Percentiles rank a stretch among this genome's conserved stretches.
phyloP scores from a whole-genome alignment of 2,888 invertebrate species.

The Caenorhabditis wallacei region DNA sequence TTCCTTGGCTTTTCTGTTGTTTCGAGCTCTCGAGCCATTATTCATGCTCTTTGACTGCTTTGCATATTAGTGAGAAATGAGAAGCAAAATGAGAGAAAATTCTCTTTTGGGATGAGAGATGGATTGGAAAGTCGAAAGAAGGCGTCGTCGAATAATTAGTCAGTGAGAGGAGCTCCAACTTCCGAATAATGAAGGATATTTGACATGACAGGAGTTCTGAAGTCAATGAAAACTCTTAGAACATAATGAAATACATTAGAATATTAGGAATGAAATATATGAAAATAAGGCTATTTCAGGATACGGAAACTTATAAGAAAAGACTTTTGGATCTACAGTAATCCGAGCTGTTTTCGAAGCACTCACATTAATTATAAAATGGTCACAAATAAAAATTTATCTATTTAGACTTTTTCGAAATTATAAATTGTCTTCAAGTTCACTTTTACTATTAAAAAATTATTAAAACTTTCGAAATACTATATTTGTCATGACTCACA shows the following conservation, averaged over 20 bases:
- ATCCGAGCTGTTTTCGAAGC: no score
- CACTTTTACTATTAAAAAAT: no score
- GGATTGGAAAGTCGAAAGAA: slow-evolving; percentile 7
- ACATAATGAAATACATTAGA: not conserved
- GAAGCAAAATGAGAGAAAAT: slow-evolving; percentile 10
- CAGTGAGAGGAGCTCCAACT: slow-evolving; percentile 23
- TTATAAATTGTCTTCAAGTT: no score
- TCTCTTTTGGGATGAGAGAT: slow-evolving; percentile 17
- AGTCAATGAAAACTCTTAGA: slow-evolving; percentile 1
- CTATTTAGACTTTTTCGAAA: no score
- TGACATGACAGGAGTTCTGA: slow-evolving; percentile 37
- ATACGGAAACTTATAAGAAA: no score
- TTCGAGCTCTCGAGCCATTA: slow-evolving; percentile 50
- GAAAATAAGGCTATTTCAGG: no score
- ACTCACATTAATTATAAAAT: no score
- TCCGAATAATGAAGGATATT: slow-evolving; percentile 40
- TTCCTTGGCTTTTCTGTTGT: slow-evolving; percentile 38
- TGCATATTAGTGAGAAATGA: slow-evolving; percentile 59
- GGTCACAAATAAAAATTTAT: no score
- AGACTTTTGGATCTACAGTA: no score
- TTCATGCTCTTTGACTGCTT: slow-evolving; percentile 63
- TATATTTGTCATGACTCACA: not conserved
- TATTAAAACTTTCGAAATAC: not conserved
- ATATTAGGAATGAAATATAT: no score
- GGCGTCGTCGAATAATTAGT: slow-evolving; percentile 54